Evolutionary conservation across 1,140 invertebrate species (phyloP).

Genomic region (Heliothis virescens): DNA sequence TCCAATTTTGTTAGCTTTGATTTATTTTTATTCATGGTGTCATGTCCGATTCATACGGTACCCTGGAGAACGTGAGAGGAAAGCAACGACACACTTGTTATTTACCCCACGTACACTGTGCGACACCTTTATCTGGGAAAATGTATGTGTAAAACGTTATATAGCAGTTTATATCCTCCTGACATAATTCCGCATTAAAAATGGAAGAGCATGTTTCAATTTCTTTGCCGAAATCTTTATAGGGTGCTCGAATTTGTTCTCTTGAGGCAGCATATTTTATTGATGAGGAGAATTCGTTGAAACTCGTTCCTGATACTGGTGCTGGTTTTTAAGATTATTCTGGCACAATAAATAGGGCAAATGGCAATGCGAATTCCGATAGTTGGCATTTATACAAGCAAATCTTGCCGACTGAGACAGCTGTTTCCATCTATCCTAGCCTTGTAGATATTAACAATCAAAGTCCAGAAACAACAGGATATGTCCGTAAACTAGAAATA

Average conservation of each 20-base stretch:
- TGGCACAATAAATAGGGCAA: neutral
- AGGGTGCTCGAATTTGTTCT: neutral
- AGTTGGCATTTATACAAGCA: conserved; percentile 14
- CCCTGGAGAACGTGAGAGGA: conserved; percentile 36
- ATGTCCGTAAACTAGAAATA: conserved; percentile 6
- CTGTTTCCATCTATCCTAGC: conserved; percentile 25
- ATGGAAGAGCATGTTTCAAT: conserved; percentile 23
- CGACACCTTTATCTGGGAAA: conserved; percentile 46
- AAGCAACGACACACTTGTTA: conserved; percentile 30
- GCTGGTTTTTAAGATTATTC: neutral
- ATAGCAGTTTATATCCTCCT: conserved; percentile 4
- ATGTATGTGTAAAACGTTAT: conserved; percentile 29
- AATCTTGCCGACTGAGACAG: neutral
- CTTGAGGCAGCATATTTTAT: conserved; percentile 3
- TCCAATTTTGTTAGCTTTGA: conserved; percentile 42
- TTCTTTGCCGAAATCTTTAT: conserved; percentile 28
- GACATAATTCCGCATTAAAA: conserved; percentile 16
- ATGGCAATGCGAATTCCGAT: conserved; percentile 14
- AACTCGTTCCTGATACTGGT: neutral
- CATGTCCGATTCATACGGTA: conserved; percentile 44
- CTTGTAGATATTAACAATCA: conserved; percentile 12
- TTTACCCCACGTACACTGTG: conserved; percentile 31
- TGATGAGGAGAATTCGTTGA: conserved; percentile 3
- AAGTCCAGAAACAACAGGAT: conserved; percentile 11
- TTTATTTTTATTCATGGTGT: conserved; percentile 46